phyloP scores from a whole-genome alignment of 2,888 invertebrate genomes.

The Heliconius aoede region DNA sequence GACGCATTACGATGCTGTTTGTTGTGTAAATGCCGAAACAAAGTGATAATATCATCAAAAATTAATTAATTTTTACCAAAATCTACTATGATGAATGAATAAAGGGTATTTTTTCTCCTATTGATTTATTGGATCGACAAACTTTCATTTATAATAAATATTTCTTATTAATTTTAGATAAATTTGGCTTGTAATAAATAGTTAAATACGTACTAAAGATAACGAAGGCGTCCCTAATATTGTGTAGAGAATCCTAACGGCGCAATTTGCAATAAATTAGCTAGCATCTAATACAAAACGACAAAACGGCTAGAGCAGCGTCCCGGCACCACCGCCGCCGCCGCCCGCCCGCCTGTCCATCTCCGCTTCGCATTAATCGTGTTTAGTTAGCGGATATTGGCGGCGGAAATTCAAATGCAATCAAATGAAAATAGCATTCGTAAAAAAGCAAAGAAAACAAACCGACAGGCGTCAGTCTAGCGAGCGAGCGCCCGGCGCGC shows the following conservation, averaged over 20 bases:
- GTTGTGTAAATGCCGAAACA: constrained; percentile 54
- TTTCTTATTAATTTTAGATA: background rate
- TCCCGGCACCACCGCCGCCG: constrained; percentile 59
- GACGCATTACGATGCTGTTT: constrained; percentile 68
- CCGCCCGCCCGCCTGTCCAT: constrained; percentile 76
- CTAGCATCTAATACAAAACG: constrained; percentile 82
- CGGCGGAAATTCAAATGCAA: constrained; percentile 84
- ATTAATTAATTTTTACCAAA: background rate
- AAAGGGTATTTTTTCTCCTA: background rate
- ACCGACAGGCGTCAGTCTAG: constrained; percentile 83
- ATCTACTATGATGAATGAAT: background rate
- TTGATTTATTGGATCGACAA: background rate
- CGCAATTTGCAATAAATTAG: constrained; percentile 83
- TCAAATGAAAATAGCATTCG: constrained; percentile 84
- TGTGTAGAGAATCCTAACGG: constrained; percentile 59
- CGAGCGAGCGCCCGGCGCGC: constrained; percentile 60
- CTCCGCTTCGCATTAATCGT: constrained; percentile 83
- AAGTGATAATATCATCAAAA: constrained; percentile 46
- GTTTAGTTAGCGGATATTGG: constrained; percentile 85
- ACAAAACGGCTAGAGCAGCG: constrained; percentile 76
- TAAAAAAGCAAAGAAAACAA: constrained; percentile 83
- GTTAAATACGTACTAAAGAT: constrained; percentile 10
- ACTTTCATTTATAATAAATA: background rate
- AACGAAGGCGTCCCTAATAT: constrained; percentile 37
- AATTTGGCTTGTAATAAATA: constrained; percentile 26